Evolutionary conservation across 2,113 vertebrate genomes (phyloP), one percentile per base, ranked within the genome.

Genomic region (Eulemur rufifrons): DNA sequence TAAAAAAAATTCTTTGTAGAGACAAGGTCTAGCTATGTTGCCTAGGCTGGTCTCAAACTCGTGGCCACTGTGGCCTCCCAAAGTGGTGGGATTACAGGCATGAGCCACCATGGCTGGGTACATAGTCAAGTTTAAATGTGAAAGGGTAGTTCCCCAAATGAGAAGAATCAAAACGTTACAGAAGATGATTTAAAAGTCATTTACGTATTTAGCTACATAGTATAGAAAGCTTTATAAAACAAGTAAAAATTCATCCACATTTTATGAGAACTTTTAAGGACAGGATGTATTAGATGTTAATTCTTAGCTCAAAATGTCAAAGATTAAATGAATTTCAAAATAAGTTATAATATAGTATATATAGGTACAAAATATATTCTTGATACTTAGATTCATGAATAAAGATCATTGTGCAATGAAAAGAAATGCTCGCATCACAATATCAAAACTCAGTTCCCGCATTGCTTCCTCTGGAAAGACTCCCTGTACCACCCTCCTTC

Each of bases 231-330:
- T 94, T 89, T 90, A 34, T 6, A 64, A 89, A 83, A 47, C 18
- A 83, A 83, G 91, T 87, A 87, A 83, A 68, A 50, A 63, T 42
- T 34, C 18, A 71, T 32, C 3, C 27, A 68, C 5, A 23, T 87
- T 92, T 74, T 42, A 81, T 27, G 37, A 94, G 56, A 92, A 87
- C 3, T 45, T 86, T 95, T 56, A 89, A 92, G 52, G 27, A 68
- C 2, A 93, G 82, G 18, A 66, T 3, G 29, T 37, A 20, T 77
- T 27, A 69, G 71, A 71, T 76, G 15, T 76, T 73, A 93, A 89
- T 80, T 86, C 27, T 78, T 68, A 94, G 59, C 45, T 29, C 59
- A 64, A 39, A 77, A 54, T 76, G 29, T 73, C 21, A 93, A 93
- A 89, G 68, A 86, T 74, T 73, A 59, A 93, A 91, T 11, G 34